Base-by-base conservation (phyloP, 30 jellyfish, hydroid and myxozoan genomes). In the Aurelia coerulea region DNA sequence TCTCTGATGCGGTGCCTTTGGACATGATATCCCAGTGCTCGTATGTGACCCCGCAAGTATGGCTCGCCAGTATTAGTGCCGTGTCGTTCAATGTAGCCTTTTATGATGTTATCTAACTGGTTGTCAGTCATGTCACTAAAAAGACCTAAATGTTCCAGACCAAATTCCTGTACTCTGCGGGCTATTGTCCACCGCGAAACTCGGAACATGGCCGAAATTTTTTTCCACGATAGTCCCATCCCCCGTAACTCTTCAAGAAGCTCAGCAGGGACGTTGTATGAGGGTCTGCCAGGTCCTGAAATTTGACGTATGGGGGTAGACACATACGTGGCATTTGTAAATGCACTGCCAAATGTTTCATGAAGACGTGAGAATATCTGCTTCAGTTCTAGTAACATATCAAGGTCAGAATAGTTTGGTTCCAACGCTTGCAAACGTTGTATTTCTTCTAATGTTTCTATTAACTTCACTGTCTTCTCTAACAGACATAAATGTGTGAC, bases 141-240 rank as follows among this genome's bases (percentile, higher is more conserved):
- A n/a, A n/a, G n/a, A n/a, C n/a, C n/a, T n/a, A n/a, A n/a, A n/a
- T n/a, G n/a, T n/a, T n/a, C n/a, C n/a, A n/a, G n/a, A n/a, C n/a
- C n/a, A n/a, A n/a, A n/a, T n/a, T n/a, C n/a, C n/a, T n/a, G n/a
- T n/a, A n/a, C n/a, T n/a, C n/a, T n/a, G n/a, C n/a, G n/a, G n/a
- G n/a, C n/a, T n/a, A n/a, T 58, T 69, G 91, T 81, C 91, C 91
- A 81, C 76, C 90, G 66, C 66, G 86, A 79, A 68, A 79, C 86
- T 4, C 51, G 1, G 6, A 79, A 12, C 72, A 59, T 79, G 17
- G 49, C 59, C 3, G 90, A 76, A 32, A 79, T 42, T 65, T 79
- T 79, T 17, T 34, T 58, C 86, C 84, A 79, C 39, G 35, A 3
- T n/a, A 79, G 35, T 2, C 84, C 90, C 37, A 79, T 32, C 19